These are phyloP conservation scores for Julus scanicus DNA, from an alignment of 2,888 invertebrate genomes.

Conservation along the genomic window DNA sequence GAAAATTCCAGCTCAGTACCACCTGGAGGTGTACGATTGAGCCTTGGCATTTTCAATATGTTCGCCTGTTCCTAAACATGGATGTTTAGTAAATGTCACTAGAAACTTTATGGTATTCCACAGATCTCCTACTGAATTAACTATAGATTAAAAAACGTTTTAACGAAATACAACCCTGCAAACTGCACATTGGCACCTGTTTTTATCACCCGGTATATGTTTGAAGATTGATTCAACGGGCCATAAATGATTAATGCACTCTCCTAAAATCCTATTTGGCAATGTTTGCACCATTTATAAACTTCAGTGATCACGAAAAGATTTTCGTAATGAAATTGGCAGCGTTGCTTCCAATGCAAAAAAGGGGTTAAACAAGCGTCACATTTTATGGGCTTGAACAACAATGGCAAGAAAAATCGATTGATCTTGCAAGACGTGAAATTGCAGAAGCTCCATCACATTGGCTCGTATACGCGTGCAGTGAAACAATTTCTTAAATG, in stretches of 20 bases:
- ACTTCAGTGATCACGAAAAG: slow-evolving; percentile 42
- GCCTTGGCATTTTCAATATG: no score
- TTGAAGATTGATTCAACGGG: not conserved
- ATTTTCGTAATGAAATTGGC: slow-evolving; percentile 39
- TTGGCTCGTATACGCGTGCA: not conserved
- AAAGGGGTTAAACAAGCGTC: slow-evolving; percentile 13
- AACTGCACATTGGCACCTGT: not conserved
- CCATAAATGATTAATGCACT: slow-evolving; percentile 34
- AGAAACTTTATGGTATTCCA: no score
- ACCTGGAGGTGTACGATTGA: no score
- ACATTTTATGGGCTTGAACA: not conserved
- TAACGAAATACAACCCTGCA: not conserved
- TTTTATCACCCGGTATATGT: not conserved
- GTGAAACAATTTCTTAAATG: slow-evolving; percentile 47
- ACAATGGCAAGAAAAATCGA: slow-evolving; percentile 11
- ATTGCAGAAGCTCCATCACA: not conserved
- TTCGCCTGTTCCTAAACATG: no score
- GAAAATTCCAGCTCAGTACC: no score
- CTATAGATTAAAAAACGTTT: not conserved
- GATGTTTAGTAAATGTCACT: no score
- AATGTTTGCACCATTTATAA: slow-evolving; percentile 26
- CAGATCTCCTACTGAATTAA: not conserved
- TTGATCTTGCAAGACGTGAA: not conserved
- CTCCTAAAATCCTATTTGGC: slow-evolving; percentile 31
- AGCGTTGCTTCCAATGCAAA: slow-evolving; percentile 24